These are phyloP conservation scores for Himalopsyche anomala DNA, from an alignment of 2,888 invertebrate species.

Conservation along the genomic window DNA sequence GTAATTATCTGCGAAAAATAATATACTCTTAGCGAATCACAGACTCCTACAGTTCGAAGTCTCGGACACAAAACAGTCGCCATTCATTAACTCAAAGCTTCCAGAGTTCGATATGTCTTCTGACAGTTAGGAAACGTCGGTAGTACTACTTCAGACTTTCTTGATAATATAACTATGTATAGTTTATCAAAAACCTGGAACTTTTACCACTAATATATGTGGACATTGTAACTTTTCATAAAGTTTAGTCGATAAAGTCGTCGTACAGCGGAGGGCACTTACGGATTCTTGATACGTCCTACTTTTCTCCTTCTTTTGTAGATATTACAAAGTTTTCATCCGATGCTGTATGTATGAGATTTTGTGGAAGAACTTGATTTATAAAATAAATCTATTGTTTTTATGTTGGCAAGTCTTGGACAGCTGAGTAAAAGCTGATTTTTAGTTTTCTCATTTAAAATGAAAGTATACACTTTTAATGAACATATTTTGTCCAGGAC, in stretches of 20 bases:
- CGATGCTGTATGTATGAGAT: constrained; percentile 52
- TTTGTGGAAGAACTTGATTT: constrained; percentile 53
- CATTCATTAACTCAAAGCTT: constrained; percentile 36
- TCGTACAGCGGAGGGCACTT: constrained; percentile 55
- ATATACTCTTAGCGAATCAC: not conserved
- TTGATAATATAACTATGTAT: constrained; percentile 22
- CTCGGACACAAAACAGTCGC: not conserved
- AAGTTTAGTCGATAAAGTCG: constrained; percentile 59
- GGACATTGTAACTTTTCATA: constrained; percentile 60
- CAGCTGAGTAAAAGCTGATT: too few species aligned
- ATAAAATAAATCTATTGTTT: constrained; percentile 37
- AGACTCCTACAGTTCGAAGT: constrained; percentile 1
- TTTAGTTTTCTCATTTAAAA: too few species aligned
- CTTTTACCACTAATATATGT: constrained; percentile 55
- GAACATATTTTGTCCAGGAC: too few species aligned
- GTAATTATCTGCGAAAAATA: too few species aligned
- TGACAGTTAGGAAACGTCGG: constrained; percentile 19
- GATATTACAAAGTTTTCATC: constrained; percentile 58
- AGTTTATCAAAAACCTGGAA: constrained; percentile 41
- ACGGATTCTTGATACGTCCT: constrained; percentile 60
- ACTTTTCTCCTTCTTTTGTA: constrained; percentile 56
- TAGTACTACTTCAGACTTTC: not conserved
- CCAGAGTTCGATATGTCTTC: constrained; percentile 27
- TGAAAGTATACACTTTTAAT: too few species aligned
- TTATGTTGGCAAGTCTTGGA: too few species aligned